These are phyloP conservation scores for Collichthys lucidus DNA, from an alignment of 2,113 vertebrate genomes.

Conservation along the genomic window DNA sequence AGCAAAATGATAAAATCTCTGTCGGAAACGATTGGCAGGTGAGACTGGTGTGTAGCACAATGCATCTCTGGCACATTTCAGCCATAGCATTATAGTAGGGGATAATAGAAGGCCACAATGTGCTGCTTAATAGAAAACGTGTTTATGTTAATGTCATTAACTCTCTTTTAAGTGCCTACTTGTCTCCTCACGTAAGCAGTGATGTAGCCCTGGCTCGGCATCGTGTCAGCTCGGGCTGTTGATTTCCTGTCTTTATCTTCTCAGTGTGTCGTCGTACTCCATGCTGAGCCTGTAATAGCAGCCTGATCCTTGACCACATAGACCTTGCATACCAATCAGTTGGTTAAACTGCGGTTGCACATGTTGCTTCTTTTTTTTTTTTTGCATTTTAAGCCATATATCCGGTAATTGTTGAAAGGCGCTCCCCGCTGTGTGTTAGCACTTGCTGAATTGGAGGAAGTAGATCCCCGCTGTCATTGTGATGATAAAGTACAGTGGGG, in stretches of 20 bases:
- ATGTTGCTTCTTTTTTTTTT: constrained; percentile 27
- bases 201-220: constrained; percentile 24
- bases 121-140: neutral
- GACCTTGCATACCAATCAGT: constrained; percentile 49
- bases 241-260: constrained; percentile 62
- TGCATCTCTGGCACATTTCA: neutral
- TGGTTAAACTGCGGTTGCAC: constrained; percentile 36
- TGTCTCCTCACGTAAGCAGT: constrained; percentile 10
- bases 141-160: neutral
- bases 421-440: constrained; percentile 24
- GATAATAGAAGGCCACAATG: neutral
- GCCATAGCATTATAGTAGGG: neutral
- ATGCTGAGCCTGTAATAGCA: constrained; percentile 55
- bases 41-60: neutral
- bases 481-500: constrained; percentile 27
- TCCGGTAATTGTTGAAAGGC: constrained; percentile 38
- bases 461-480: constrained; percentile 45
- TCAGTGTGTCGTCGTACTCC: constrained; percentile 33
- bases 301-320: constrained; percentile 44
- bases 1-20: constrained; percentile 1
- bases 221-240: constrained; percentile 11
- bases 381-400: constrained; percentile 36
- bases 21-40: constrained; percentile 1
- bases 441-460: constrained; percentile 19
- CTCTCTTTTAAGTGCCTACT: neutral